Evolutionary conservation across 2,797 vertebrate genomes (phyloP).

Genomic region (Cynodonichthys magdalenae): DNA sequence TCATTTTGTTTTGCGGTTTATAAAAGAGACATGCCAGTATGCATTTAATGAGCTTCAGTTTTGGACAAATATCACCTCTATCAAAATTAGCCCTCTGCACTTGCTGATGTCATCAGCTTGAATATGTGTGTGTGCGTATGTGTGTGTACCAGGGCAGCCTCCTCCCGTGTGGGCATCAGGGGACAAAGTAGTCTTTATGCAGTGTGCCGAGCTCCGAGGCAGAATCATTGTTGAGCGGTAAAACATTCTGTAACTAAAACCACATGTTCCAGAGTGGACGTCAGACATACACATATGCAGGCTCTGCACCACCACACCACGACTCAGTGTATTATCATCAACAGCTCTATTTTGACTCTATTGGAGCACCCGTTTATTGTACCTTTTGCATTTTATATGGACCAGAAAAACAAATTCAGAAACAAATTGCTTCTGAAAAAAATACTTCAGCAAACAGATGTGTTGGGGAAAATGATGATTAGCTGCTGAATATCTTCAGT

Average conservation of each 20-base stretch:
- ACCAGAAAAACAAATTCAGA: conserved; percentile 73
- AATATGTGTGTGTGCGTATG: conserved; percentile 17
- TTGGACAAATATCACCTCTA: conserved; percentile 51
- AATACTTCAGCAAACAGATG: conserved; percentile 9
- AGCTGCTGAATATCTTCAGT: conserved; percentile 37
- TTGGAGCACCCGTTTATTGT: conserved; percentile 62
- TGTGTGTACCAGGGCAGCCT: conserved; percentile 56
- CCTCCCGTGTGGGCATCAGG: conserved; percentile 78
- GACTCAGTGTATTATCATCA: conserved; percentile 69
- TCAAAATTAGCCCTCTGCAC: conserved; percentile 51
- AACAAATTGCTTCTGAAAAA: conserved; percentile 64
- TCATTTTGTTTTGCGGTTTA: conserved; percentile 38
- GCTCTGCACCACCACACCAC: conserved; percentile 69
- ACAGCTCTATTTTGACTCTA: conserved; percentile 62
- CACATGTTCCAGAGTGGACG: conserved; percentile 83
- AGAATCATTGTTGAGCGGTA: conserved; percentile 86
- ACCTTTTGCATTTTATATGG: conserved; percentile 71
- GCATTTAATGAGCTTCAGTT: conserved; percentile 28
- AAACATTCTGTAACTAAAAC: conserved; percentile 84
- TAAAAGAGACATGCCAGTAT: conserved; percentile 21
- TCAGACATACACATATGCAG: conserved; percentile 74
- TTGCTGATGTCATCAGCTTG: conserved; percentile 75
- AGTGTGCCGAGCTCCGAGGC: conserved; percentile 79
- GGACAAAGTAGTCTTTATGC: conserved; percentile 88
- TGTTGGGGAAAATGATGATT: conserved; percentile 32